Conservation (phyloP, 2,797 vertebrate species). For the Leptodactylus fallax region DNA sequence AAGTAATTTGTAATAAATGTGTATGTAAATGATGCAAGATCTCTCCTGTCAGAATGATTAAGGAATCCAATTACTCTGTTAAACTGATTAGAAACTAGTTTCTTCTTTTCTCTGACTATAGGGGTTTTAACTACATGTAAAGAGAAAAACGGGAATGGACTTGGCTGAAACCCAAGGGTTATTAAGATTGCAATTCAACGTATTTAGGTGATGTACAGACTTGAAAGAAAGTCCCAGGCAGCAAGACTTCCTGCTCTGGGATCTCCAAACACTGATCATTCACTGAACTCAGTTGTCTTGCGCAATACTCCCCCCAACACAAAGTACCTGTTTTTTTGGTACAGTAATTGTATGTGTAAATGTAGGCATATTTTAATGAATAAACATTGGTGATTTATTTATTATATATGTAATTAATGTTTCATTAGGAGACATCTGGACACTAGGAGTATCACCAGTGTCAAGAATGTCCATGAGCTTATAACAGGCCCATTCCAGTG, state of each 20-base stretch:
- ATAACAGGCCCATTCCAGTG: too few relatives aligned
- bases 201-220: background rate
- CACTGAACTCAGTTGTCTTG: too few relatives aligned
- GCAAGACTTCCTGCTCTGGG: background rate
- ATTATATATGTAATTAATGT: background rate
- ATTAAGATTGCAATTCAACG: slow-evolving; percentile 5
- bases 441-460: too few relatives aligned
- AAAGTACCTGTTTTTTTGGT: background rate
- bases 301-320: too few relatives aligned
- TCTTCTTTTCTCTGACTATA: slow-evolving; percentile 40
- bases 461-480: too few relatives aligned
- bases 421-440: background rate
- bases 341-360: background rate
- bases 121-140: slow-evolving; percentile 32
- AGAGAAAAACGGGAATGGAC: background rate
- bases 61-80: slow-evolving; percentile 49
- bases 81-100: slow-evolving; percentile 36
- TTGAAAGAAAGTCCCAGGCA: background rate
- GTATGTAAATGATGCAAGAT: slow-evolving; percentile 31
- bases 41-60: slow-evolving; percentile 30
- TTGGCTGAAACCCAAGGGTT: background rate
- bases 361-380: background rate
- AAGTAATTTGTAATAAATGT: slow-evolving; percentile 49
- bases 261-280: background rate
- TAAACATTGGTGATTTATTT: background rate